Evolutionary conservation across 1,140 invertebrate genomes (phyloP).

Genomic region (Pseudomyrmex dendroicus): DNA sequence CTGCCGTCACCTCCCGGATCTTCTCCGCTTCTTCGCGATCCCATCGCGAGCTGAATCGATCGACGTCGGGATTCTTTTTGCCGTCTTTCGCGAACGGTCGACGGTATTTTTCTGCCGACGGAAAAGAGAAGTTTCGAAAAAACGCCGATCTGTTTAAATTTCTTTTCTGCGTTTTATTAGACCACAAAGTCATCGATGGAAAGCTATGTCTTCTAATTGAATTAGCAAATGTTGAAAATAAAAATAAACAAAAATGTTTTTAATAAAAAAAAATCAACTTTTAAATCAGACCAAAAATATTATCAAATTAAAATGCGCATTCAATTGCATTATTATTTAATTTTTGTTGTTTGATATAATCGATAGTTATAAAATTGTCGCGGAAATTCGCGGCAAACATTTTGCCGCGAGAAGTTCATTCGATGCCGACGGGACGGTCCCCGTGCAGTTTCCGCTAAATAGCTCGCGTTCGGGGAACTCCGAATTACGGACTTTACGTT

Average conservation of each 20-base stretch:
- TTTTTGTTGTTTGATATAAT: conserved; percentile 2
- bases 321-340: not conserved
- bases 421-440: conserved; percentile 12
- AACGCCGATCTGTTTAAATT: conserved; percentile 5
- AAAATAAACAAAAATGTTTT: not conserved
- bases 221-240: not conserved
- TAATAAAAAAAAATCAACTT: not conserved
- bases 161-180: conserved; percentile 1
- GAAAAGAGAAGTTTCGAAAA: conserved; percentile 8
- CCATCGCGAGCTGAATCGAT: conserved; percentile 25
- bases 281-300: no score
- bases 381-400: not conserved
- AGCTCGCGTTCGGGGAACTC: conserved; percentile 19
- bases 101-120: conserved; percentile 5
- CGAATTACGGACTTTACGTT: conserved; percentile 52
- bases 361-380: not conserved
- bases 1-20: conserved; percentile 40
- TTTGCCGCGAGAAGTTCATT: conserved; percentile 4
- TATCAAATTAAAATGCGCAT: no score
- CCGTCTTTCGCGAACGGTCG: not conserved
- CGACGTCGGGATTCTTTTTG: not conserved
- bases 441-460: conserved; percentile 39
- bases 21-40: not conserved
- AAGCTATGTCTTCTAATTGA: not conserved
- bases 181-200: not conserved